Conservation (phyloP, 2,113 vertebrate species). For the Asarcornis scutulata region DNA sequence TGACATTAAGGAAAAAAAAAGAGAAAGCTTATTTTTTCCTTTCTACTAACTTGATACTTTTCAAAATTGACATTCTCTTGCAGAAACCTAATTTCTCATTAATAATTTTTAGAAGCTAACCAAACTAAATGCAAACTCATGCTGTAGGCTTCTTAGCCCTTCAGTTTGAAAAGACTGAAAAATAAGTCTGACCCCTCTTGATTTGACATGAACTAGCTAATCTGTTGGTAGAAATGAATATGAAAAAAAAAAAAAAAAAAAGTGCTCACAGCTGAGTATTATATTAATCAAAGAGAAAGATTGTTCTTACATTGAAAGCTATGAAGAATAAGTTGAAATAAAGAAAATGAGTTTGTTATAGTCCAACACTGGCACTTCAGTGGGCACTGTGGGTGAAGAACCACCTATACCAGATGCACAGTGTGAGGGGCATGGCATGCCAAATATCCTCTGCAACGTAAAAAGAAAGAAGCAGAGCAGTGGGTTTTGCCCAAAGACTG, state of each 20-base stretch:
- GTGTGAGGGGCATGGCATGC: rapidly evolving
- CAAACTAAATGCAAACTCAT: neutral
- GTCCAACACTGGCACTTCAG: neutral
- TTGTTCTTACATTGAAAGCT: neutral
- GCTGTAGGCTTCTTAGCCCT: neutral
- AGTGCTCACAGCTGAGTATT: neutral
- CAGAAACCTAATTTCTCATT: neutral
- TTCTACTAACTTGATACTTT: neutral
- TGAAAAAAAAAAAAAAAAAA: neutral
- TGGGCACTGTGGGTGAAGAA: neutral
- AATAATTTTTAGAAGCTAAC: neutral
- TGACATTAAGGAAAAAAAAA: neutral
- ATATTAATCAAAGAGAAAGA: neutral
- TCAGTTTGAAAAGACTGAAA: neutral
- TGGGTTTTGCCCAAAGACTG: neutral
- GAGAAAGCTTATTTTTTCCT: neutral
- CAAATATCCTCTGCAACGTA: neutral
- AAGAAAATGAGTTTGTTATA: neutral
- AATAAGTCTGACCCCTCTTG: neutral
- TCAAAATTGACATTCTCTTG: neutral
- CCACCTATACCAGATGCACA: neutral
- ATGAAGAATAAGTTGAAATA: neutral
- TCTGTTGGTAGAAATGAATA: neutral
- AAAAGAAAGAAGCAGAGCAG: neutral
- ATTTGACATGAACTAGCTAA: neutral